phyloP scores from a whole-genome alignment of 2,797 vertebrate genomes.

The Scarus forsteni region DNA sequence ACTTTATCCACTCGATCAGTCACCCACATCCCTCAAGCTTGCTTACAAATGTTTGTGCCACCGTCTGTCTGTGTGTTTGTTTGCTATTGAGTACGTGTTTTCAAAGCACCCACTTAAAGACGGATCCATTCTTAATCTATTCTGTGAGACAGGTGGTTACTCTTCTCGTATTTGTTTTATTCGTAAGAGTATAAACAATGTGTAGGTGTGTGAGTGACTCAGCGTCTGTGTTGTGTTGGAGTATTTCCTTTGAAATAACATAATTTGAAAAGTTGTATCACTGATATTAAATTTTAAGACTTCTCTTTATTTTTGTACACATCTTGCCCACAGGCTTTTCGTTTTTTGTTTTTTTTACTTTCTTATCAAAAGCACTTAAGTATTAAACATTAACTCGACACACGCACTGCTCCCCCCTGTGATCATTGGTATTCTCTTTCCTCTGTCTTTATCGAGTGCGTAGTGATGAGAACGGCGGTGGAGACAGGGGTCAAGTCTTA shows the following conservation, averaged over 20 bases:
- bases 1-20: constrained; percentile 51
- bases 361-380: not conserved
- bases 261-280: constrained; percentile 16
- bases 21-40: constrained; percentile 29
- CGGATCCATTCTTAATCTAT: constrained; percentile 42
- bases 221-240: not conserved
- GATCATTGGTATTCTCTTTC: constrained; percentile 11
- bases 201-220: constrained; percentile 22
- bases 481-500: constrained; percentile 30
- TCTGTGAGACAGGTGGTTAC: constrained; percentile 12
- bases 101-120: constrained; percentile 29
- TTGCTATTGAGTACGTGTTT: not conserved
- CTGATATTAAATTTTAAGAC: not conserved
- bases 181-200: constrained; percentile 25
- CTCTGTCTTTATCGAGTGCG: constrained; percentile 10
- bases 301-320: not conserved
- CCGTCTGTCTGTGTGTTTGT: constrained; percentile 14
- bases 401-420: not conserved
- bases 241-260: constrained; percentile 17
- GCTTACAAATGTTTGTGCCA: constrained; percentile 37
- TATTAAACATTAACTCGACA: not conserved
- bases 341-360: too few relatives aligned
- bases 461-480: not conserved
- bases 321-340: constrained; percentile 17
- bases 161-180: constrained; percentile 30